Evolutionary conservation across 2,113 vertebrate species (phyloP).

Genomic region (Hyaena hyaena): DNA sequence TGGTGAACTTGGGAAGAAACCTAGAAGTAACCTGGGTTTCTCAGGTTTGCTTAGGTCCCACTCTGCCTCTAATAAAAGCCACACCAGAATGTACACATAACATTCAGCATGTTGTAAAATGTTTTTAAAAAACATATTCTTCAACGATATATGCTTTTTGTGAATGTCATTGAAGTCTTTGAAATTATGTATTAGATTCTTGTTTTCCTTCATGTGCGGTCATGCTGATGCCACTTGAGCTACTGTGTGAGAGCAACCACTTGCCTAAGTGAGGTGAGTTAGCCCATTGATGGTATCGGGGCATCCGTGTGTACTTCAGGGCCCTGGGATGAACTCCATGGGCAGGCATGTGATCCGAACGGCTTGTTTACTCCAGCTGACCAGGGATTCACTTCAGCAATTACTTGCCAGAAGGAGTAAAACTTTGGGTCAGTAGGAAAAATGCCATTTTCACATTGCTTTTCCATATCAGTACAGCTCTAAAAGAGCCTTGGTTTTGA

Average conservation of each 20-base stretch:
- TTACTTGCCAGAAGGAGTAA: not conserved
- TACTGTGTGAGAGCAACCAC: not conserved
- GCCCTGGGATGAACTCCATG: conserved; percentile 12
- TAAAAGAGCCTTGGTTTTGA: not conserved
- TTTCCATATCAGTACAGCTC: not conserved
- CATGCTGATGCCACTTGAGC: not conserved
- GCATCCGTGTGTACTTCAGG: not conserved
- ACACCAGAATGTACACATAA: not conserved
- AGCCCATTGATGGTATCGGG: not conserved
- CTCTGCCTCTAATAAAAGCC: not conserved
- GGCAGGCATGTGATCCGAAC: not conserved
- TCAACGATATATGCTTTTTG: not conserved
- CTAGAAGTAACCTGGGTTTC: not conserved
- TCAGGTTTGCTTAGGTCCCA: not conserved
- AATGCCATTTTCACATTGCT: not conserved
- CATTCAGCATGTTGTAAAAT: conserved; percentile 1
- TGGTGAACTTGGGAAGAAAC: not conserved
- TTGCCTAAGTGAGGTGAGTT: not conserved
- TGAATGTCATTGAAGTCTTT: not conserved
- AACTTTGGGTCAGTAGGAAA: not conserved
- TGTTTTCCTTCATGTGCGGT: not conserved
- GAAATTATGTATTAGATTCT: not conserved
- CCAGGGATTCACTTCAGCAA: not conserved
- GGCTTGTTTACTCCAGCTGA: conserved; percentile 31
- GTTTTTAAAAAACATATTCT: not conserved